These are phyloP conservation scores for Gnathonemus echidnorhynchus DNA, from an alignment of 2,113 vertebrate genomes.

Conservation along the genomic window DNA sequence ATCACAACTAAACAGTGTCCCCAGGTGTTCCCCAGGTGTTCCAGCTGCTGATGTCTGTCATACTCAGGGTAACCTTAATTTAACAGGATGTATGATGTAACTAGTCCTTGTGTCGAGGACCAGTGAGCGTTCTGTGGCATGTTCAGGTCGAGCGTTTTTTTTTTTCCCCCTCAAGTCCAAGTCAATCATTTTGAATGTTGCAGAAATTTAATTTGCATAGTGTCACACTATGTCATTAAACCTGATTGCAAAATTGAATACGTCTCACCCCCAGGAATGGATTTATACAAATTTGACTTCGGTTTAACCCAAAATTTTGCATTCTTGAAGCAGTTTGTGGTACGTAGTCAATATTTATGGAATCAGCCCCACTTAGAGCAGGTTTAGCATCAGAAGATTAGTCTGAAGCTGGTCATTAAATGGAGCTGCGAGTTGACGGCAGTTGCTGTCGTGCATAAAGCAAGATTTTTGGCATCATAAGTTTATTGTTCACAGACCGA, in stretches of 20 bases:
- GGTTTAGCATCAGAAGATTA: background rate
- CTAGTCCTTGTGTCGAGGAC: background rate
- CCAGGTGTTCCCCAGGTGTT: background rate
- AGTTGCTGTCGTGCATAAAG: background rate
- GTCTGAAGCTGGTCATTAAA: background rate
- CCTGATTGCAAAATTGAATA: background rate
- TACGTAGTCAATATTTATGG: background rate
- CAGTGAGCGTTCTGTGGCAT: background rate
- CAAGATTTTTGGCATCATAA: constrained; percentile 17
- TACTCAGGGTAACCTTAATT: background rate
- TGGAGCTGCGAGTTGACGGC: background rate
- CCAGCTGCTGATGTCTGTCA: background rate
- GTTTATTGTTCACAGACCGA: constrained; percentile 56
- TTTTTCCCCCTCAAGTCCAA: background rate
- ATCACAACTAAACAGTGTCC: background rate
- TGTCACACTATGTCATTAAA: background rate
- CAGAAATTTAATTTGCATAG: background rate
- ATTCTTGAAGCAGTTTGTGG: background rate
- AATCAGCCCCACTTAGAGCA: background rate
- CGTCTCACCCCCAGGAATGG: background rate
- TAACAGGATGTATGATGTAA: background rate
- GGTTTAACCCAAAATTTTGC: background rate
- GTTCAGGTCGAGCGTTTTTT: background rate
- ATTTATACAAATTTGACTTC: background rate
- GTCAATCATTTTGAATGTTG: background rate